Evolutionary conservation across 1,140 invertebrate species (phyloP), one percentile per base, ranked within the genome.

Genomic region (Frieseomelitta varia): DNA sequence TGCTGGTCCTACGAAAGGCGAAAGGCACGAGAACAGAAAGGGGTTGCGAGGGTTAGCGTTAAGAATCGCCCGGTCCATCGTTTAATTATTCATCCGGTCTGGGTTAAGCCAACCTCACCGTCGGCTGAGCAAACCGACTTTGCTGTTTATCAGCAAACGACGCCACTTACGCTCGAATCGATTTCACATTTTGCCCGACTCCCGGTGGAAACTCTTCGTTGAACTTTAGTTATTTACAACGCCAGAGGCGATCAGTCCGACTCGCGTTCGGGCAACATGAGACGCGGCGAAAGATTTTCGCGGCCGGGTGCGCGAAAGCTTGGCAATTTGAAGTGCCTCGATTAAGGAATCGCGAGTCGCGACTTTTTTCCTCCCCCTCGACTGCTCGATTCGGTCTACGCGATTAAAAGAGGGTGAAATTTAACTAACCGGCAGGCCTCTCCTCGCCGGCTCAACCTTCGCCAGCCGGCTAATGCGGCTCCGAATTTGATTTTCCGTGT

Each of bases 401-500:
- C 39, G 73, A 71, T 84, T 53, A 47, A 61, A 79, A 63, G 8
- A 39, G n/a, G n/a, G 21, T 53, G n/a, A 14, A 58, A n/a, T n/a
- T n/a, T n/a, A n/a, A 63, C 61, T 55, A 72, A 71, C 21, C n/a
- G 12, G 19, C 63, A 15, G 30, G 24, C 39, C 68, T 68, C 83
- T 73, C 65, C 53, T 85, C 86, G 76, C 83, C 34, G 34, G 79
- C 34, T 30, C 69, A 77, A 39, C 85, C 81, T 87, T 81, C 85
- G 75, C 67, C 79, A 61, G 30, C 67, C 61, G 47, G 81, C 76
- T 90, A 87, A 90, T 90, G 87, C 76, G 77, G 78, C 47, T 58
- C 73, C 73, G 81, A 91, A 91, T 90, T 90, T 80, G 89, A 91
- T 90, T 91, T 91, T 85, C 83, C 65, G 39, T 77, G 80, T 74